Evolutionary conservation across 2,113 vertebrate genomes (phyloP), one percentile per base, ranked within the genome.

Genomic region (Grallaria varia): DNA sequence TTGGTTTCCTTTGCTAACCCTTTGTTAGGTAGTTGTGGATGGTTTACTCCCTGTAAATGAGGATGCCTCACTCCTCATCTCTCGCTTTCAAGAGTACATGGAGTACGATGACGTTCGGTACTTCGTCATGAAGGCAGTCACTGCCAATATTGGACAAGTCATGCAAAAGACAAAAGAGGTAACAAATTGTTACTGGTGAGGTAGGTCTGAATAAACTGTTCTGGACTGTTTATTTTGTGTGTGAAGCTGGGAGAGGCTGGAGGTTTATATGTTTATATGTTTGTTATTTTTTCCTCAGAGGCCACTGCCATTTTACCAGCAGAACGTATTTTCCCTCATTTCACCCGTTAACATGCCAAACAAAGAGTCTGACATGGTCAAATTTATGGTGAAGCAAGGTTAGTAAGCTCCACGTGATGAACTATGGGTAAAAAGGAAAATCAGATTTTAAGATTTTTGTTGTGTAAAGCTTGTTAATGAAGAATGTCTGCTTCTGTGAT

Each of bases 81-180:
- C 98, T 45, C 98, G 98, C 91, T 99, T 99, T 88, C 98, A 98
- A 92, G 98, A 99, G 49, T 99, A 98, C 37, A 89, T 99, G 55
- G 98, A 99, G 45, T 98, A 98, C 6, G 98, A 98, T 0, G 99
- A 99, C 1, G 56, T 99, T 28, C 98, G 99, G 21, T 99, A 98
- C 97, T 99, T 99, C 8, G 97, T 98, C 10, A 99, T 99, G 97
- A 98, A 98, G 90, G 97, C 97, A 0, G 96, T 98, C 23, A 94
- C 98, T 17, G 66, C 97, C 73, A 96, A 56, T 9, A 9, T 98
- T 21, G 96, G 95, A 60, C 94, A 91, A 60, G 97, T 99, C 63
- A 98, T 97, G 98, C 97, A 97, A 3, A 98, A 96, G 95, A 97
- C 89, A 71, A 98, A 98, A 97, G 97, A 98, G 98, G 99, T 99